Evolutionary conservation across 2,888 invertebrate species (phyloP).

Genomic region (Nephrotoma guestfalica): DNA sequence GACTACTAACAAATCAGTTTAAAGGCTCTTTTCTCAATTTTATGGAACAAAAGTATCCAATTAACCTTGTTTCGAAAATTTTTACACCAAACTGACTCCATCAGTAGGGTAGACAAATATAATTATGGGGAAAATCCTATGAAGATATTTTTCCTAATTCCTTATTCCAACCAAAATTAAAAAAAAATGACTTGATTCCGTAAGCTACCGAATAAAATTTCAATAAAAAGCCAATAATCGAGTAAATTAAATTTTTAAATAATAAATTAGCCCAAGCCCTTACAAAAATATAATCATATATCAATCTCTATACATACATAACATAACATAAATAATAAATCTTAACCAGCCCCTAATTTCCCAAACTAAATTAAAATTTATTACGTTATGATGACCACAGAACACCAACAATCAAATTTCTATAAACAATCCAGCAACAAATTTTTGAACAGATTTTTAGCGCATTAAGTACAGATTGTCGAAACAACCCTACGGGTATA

Average conservation of each 20-base stretch:
- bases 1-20: too few relatives aligned
- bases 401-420: not conserved
- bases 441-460: constrained; percentile 10
- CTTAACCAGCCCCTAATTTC: not conserved
- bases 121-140: too few relatives aligned
- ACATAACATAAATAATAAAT: not conserved
- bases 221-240: not conserved
- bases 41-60: too few relatives aligned
- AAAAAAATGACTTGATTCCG: too few relatives aligned
- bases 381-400: not conserved
- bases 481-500: not conserved
- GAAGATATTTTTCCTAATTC: too few relatives aligned
- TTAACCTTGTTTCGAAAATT: too few relatives aligned
- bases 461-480: constrained; percentile 6
- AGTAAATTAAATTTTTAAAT: not conserved
- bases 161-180: too few relatives aligned
- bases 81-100: too few relatives aligned
- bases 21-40: too few relatives aligned
- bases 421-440: not conserved
- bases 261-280: not conserved
- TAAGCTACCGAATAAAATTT: not conserved
- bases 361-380: not conserved
- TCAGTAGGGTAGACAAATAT: too few relatives aligned
- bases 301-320: not conserved
- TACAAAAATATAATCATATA: not conserved